Evolutionary conservation across 2,888 invertebrate species (phyloP).

Genomic region (Drosophila emarginata): DNA sequence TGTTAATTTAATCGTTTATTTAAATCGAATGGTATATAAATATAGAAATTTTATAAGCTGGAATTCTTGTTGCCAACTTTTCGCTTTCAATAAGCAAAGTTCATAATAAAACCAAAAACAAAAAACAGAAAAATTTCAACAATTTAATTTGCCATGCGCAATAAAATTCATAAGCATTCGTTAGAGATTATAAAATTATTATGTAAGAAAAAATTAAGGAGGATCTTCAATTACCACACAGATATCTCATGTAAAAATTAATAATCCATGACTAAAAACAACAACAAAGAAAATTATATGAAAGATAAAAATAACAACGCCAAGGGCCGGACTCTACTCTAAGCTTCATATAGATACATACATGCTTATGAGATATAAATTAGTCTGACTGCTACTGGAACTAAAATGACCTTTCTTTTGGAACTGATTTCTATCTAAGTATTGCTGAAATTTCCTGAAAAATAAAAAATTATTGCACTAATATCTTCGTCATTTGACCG

Average conservation of each 20-base stretch:
- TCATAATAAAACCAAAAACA: not conserved
- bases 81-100: conserved; percentile 47
- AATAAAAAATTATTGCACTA: no score
- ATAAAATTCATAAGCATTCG: conserved; percentile 21
- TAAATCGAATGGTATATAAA: conserved; percentile 16
- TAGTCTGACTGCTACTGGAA: not conserved
- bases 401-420: no score
- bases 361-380: not conserved
- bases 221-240: conserved; percentile 1
- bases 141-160: not conserved
- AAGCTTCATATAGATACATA: not conserved
- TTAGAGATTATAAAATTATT: conserved; percentile 30
- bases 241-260: not conserved
- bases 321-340: not conserved
- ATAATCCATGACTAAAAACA: conserved; percentile 2
- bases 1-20: conserved; percentile 3
- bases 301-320: not conserved
- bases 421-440: no score
- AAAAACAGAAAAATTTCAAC: not conserved
- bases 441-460: no score
- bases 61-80: conserved; percentile 32
- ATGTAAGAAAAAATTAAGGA: conserved; percentile 22
- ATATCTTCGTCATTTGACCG: no score
- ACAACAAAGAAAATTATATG: not conserved
- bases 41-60: conserved; percentile 26